Evolutionary conservation across 2,797 vertebrate species (phyloP).

Genomic region (Antrozous pallidus): DNA sequence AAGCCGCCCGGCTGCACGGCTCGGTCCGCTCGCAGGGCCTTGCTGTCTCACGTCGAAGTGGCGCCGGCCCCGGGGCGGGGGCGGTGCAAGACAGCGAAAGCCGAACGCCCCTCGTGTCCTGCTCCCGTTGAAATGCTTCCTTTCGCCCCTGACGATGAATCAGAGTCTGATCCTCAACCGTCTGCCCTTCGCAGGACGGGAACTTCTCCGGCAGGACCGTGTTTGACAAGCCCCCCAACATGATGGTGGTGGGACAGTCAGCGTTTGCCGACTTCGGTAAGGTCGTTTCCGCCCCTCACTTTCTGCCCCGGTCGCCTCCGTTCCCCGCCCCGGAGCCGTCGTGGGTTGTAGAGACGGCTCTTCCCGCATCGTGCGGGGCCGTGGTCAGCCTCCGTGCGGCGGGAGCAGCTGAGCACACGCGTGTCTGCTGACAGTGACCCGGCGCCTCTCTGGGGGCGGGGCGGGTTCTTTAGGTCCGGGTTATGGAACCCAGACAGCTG

Average conservation of each 20-base stretch:
- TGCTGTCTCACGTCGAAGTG: not conserved
- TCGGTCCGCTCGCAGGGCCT: not conserved
- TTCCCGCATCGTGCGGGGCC: not conserved
- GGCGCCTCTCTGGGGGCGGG: too few relatives aligned
- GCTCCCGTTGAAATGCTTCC: not conserved
- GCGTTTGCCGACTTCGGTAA: constrained; percentile 96
- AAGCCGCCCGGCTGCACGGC: too few relatives aligned
- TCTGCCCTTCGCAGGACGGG: constrained; percentile 86
- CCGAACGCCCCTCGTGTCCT: not conserved
- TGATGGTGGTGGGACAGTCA: constrained; percentile 88
- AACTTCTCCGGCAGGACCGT: constrained; percentile 83
- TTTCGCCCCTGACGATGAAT: not conserved
- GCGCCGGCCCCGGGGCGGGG: not conserved
- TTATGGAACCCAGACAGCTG: too few relatives aligned
- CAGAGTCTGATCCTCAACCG: constrained; percentile 45
- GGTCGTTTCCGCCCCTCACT: constrained; percentile 64
- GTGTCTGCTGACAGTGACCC: too few relatives aligned
- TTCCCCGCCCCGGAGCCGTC: not conserved
- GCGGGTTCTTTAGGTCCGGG: too few relatives aligned
- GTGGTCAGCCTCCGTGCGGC: not conserved
- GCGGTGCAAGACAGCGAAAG: not conserved
- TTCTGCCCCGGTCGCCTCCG: not conserved
- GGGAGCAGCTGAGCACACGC: too few relatives aligned
- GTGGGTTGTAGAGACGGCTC: not conserved
- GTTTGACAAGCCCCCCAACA: constrained; percentile 70